Base-by-base conservation (phyloP, 2,113 vertebrate genomes). In the Fukomys damarensis region DNA sequence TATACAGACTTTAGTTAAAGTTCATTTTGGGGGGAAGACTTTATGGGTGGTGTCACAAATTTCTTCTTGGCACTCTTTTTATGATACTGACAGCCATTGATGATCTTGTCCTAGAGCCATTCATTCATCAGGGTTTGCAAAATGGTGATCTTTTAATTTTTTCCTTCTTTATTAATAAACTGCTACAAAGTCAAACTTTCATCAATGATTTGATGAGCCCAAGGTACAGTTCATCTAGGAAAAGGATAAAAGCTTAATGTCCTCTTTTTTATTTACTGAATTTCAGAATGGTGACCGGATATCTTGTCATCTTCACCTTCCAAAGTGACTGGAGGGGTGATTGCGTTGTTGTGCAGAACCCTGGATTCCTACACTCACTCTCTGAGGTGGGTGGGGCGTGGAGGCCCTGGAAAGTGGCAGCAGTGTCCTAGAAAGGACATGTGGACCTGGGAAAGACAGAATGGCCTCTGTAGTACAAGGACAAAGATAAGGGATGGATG, bases 241-340 rank as follows among this genome's bases (percentile, higher is more conserved):
- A 86, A 85, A 95, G 72, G 16, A n/a, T 35, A 58, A 38, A 63
- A 59, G 56, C 19, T 84, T 76, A 66, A 91, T 58, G 38, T 26
- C 17, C 22, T 7, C 19, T 58, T 43, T 63, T 16, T 84, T 81
- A 56, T 46, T 79, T 79, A 56, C 26, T 86, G 49, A 7, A 63
- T 95, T 89, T 86, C 74, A 77, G 77, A 94, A 95, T 19, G 92
- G 82, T 85, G 58, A 83, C 74, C 32, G 58, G 32, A 20, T 30
- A 84, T 81, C 54, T 61, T 43, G 6, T 61, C 76, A 43, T 46
- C 38, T 68, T 17, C 56, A 93, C 66, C 43, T 68, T 82, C 83
- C 38, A 30, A 76, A 85, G 56, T 5, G 16, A 85, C 7, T 65
- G 52, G 1, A n/a, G 43, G 70, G 4, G 5, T 6, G 2, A 46